phyloP scores from a whole-genome alignment of 2,113 vertebrate species.

The Ploceus nigricollis region DNA sequence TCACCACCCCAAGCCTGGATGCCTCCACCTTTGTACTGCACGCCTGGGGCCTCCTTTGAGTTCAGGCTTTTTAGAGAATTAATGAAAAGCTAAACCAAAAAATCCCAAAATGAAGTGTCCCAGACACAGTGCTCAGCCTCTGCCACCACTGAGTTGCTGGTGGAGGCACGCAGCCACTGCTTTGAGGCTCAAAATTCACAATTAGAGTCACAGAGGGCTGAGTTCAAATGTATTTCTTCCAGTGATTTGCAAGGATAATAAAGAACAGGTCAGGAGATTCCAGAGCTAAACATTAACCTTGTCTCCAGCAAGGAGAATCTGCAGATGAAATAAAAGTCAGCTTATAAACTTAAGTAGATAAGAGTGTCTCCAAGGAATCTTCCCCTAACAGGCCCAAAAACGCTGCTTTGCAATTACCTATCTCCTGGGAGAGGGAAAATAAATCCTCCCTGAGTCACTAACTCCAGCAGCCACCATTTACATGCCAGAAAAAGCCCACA shows the following conservation, averaged over 20 bases:
- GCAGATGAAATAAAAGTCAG: background rate
- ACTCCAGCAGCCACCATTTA: background rate
- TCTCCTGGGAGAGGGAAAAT: constrained; percentile 5
- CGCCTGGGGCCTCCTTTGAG: rapidly evolving
- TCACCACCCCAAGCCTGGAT: background rate
- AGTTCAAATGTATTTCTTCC: background rate
- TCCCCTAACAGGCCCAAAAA: background rate
- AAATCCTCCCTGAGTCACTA: background rate
- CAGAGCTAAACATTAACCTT: background rate
- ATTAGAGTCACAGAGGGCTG: background rate
- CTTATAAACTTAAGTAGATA: constrained; percentile 11
- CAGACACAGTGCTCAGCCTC: background rate
- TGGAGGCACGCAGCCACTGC: background rate
- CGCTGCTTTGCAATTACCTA: background rate
- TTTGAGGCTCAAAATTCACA: background rate
- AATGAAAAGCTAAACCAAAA: background rate
- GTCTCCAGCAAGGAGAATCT: background rate
- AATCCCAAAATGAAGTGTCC: background rate
- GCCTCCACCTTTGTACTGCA: background rate
- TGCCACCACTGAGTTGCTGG: background rate
- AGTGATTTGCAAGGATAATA: background rate
- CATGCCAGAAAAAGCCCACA: background rate
- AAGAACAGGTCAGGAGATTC: background rate
- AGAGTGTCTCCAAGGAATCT: background rate
- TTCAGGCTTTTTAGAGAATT: background rate